A percentile compares a stretch with the other conserved stretches of the same genome.
phyloP scores from a whole-genome alignment of 2,888 invertebrate genomes.

The Mythimna loreyi region DNA sequence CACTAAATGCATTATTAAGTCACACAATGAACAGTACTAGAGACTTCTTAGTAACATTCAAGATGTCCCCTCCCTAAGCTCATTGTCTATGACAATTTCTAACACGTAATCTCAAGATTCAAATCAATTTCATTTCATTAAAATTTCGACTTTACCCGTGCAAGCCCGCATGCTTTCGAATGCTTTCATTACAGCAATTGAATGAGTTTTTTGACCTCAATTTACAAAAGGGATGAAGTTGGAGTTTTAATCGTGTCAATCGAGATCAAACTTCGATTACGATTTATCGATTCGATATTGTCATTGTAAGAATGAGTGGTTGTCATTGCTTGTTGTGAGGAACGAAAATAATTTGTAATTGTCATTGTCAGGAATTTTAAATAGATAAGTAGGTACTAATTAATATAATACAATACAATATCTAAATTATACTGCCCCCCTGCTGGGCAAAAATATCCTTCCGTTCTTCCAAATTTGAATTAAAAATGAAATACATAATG shows the following conservation, averaged over 20 bases:
- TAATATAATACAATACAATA: too few relatives aligned
- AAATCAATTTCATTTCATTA: slow-evolving; percentile 70
- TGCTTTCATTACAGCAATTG: slow-evolving; percentile 82
- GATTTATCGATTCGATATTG: slow-evolving; percentile 69
- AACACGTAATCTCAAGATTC: slow-evolving; percentile 61
- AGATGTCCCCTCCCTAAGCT: slow-evolving; percentile 39
- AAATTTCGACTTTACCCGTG: slow-evolving; percentile 66
- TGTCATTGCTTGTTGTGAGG: slow-evolving; percentile 17
- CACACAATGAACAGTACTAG: slow-evolving; percentile 27
- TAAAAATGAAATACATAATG: too few relatives aligned
- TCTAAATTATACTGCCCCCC: too few relatives aligned
- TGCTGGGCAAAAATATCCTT: too few relatives aligned
- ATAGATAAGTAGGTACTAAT: too few relatives aligned
- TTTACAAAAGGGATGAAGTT: slow-evolving; percentile 71
- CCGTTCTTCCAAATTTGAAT: too few relatives aligned
- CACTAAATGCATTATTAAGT: slow-evolving; percentile 21
- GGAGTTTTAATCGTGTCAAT: slow-evolving; percentile 77
- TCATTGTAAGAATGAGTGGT: slow-evolving; percentile 43
- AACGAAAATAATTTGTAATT: background rate
- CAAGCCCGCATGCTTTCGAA: slow-evolving; percentile 82
- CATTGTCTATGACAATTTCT: slow-evolving; percentile 58
- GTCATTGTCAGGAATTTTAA: too few relatives aligned
- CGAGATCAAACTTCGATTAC: slow-evolving; percentile 72
- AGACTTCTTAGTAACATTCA: slow-evolving; percentile 43
- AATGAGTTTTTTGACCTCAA: slow-evolving; percentile 81